Conservation (phyloP, 2,888 invertebrate genomes). For the Nemotelus pantherinus region DNA sequence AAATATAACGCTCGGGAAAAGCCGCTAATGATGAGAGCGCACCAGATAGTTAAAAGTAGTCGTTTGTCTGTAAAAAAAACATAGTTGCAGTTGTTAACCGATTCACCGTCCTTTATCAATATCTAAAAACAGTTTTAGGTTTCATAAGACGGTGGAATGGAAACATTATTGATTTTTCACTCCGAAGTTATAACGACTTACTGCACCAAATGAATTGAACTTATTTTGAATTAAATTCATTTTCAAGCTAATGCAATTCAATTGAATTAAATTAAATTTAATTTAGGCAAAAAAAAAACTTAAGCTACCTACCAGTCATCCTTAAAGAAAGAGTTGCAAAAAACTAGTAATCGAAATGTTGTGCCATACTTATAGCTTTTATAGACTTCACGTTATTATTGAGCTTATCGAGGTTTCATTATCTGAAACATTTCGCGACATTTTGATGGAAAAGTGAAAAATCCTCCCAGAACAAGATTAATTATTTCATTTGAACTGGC, state of each 20-base stretch:
- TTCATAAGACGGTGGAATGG: not conserved
- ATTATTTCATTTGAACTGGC: not conserved
- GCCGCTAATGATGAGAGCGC: not conserved
- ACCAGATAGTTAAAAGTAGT: not conserved
- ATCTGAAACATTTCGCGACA: not conserved
- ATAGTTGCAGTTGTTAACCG: not conserved
- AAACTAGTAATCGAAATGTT: not conserved
- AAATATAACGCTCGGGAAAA: not conserved
- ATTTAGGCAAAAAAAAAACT: not conserved
- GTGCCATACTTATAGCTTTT: not conserved
- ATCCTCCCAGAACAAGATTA: not conserved
- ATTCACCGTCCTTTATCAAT: not conserved
- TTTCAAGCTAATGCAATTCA: too few relatives aligned
- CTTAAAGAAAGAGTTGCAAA: not conserved
- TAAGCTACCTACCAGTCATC: constrained; percentile 9
- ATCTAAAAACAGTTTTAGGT: not conserved
- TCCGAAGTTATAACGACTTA: too few relatives aligned
- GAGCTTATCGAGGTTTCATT: not conserved
- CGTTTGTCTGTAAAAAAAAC: not conserved
- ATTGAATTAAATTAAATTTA: too few relatives aligned
- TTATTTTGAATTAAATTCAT: too few relatives aligned
- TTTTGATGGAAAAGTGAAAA: not conserved
- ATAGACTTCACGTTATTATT: not conserved
- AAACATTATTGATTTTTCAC: too few relatives aligned
- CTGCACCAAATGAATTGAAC: too few relatives aligned